Conservation (phyloP, 2,888 invertebrate genomes). For the Megalurothrips usitatus region DNA sequence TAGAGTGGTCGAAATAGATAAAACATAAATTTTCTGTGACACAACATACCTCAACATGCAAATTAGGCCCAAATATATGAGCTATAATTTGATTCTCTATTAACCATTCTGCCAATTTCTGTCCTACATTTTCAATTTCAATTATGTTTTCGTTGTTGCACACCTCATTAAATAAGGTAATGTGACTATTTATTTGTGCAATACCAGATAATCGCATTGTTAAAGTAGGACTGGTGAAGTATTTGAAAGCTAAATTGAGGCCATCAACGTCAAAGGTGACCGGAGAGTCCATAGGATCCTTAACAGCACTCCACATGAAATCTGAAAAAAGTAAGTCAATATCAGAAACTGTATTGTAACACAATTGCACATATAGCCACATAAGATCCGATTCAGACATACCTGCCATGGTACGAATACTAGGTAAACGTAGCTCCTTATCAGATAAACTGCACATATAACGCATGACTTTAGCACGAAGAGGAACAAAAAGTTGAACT, state of each 20-base stretch:
- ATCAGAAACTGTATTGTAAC: background rate
- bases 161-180: constrained; percentile 84
- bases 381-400: constrained; percentile 35
- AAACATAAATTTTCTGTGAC: background rate
- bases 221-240: constrained; percentile 88
- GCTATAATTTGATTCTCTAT: constrained; percentile 84
- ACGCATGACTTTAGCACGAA: constrained; percentile 78
- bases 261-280: constrained; percentile 86
- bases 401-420: constrained; percentile 90
- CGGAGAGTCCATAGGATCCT: constrained; percentile 83
- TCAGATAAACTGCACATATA: constrained; percentile 93
- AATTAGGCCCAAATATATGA: constrained; percentile 94
- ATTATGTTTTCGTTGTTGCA: constrained; percentile 83
- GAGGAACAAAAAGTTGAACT: constrained; percentile 79
- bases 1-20: background rate
- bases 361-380: constrained; percentile 22
- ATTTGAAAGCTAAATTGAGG: constrained; percentile 88
- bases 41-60: constrained; percentile 80
- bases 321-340: constrained; percentile 51
- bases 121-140: constrained; percentile 79
- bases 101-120: constrained; percentile 82
- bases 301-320: constrained; percentile 93
- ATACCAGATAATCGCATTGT: constrained; percentile 92
- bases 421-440: constrained; percentile 81
- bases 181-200: constrained; percentile 90